Evolutionary conservation across 1,140 invertebrate species (phyloP).

Genomic region (Choristoneura fumiferana): DNA sequence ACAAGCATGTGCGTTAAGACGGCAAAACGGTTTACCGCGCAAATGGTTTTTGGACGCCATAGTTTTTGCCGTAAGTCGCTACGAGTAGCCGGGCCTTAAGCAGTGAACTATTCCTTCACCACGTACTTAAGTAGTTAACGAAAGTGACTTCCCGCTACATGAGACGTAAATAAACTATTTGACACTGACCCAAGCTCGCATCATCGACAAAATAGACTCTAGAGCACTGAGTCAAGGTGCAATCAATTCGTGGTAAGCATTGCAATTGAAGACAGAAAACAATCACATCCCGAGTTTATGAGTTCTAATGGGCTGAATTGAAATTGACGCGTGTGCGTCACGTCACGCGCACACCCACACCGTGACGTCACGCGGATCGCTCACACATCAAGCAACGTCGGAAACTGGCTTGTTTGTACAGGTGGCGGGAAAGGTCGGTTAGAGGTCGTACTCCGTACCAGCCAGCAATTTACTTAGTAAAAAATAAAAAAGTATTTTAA

Average conservation of each 20-base stretch:
- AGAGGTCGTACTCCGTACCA: not conserved
- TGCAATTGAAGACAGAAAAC: constrained; percentile 20
- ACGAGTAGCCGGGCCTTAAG: no score
- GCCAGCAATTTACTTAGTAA: no score
- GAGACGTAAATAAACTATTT: constrained; percentile 3
- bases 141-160: not conserved
- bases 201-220: not conserved
- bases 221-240: not conserved
- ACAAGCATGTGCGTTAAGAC: no score
- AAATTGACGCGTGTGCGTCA: constrained; percentile 37
- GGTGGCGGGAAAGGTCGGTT: not conserved
- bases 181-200: not conserved
- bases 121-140: no score
- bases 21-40: no score
- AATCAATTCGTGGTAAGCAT: not conserved
- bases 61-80: no score
- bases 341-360: constrained; percentile 47
- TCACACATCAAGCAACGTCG: not conserved
- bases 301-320: constrained; percentile 29
- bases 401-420: constrained; percentile 1
- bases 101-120: no score
- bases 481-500: no score
- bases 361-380: constrained; percentile 14
- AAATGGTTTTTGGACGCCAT: no score
- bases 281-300: constrained; percentile 41